Base-by-base conservation (phyloP, 23 tunicate genomes). In the Corella eumyota region DNA sequence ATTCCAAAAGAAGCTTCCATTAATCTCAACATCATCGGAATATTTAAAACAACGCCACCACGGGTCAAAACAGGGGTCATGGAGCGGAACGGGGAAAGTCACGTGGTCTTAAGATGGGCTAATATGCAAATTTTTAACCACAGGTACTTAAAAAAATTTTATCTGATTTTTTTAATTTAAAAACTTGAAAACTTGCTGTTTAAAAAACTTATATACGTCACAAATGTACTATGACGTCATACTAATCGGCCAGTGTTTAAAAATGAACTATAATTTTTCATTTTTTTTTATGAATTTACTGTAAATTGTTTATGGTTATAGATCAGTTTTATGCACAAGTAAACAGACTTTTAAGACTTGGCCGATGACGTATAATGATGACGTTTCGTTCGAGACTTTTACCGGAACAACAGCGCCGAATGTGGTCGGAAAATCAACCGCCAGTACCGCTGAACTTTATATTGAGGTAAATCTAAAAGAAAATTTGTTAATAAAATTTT, bases 61-160 rank as follows among this genome's bases (percentile, higher is more conserved):
- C 60, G 61, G 19, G 74, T 86, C 28, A 86, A 86, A 50, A 71
- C 54, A 45, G 79, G 79, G 45, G 33, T 74, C 25, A 36, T n/a
- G 45, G 25, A 48, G 3, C 52, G 52, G 23, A 70, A 82, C 52
- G 80, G 77, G 28, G 68, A 50, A 21, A 71, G 65, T 25, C 77
- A 86, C 60, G 86, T 77, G 11, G 66, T 86, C 31, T 67, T 86
- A 32, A 71, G 95, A 27, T 86, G 95, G 95, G 69, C 75, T 2
- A 86, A 86, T 71, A 86, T 77, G 75, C 95, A 86, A 32, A 52
- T 86, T 6, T 67, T 86, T 0, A 73, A 86, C 60, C 85, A 86
- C 86, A 86, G 95, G 95, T 86, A 40, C 48, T n/a, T n/a, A n/a
- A n/a, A n/a, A n/a, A n/a, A n/a, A n/a, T n/a, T n/a, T n/a, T n/a